Conservation (phyloP, 2,113 vertebrate genomes). For the Tapirus terrestris region DNA sequence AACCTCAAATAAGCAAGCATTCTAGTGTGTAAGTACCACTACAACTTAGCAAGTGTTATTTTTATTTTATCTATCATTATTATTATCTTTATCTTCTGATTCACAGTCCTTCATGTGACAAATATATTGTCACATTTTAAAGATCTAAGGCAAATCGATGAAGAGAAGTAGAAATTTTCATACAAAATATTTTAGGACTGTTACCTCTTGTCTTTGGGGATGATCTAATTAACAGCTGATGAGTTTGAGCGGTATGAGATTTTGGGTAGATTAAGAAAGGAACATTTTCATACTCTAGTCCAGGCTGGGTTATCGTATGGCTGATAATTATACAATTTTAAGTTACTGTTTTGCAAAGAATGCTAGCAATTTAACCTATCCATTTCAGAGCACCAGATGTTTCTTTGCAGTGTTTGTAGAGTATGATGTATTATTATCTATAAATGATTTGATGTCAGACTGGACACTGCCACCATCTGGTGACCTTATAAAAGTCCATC, state of each 20-base stretch:
- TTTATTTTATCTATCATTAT: neutral
- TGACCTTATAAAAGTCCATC: neutral
- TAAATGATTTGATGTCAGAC: neutral
- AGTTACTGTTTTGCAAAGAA: neutral
- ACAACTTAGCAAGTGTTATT: constrained; percentile 11
- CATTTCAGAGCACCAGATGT: neutral
- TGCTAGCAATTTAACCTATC: neutral
- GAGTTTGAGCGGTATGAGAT: neutral
- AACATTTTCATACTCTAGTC: neutral
- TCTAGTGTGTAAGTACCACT: neutral
- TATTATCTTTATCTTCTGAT: neutral
- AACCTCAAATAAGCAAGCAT: neutral
- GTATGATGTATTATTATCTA: neutral
- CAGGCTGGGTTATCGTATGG: neutral
- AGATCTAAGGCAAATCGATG: neutral
- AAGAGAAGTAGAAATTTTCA: neutral
- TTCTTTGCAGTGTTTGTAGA: neutral
- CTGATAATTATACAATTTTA: neutral
- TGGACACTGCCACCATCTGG: neutral
- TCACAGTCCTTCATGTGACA: neutral
- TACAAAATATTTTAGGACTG: neutral
- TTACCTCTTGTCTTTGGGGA: neutral
- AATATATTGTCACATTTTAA: neutral
- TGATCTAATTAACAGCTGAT: neutral
- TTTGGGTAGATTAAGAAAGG: neutral